These are phyloP conservation scores for Sebastolobus alascanus DNA, from an alignment of 2,797 vertebrate species.

Conservation along the genomic window DNA sequence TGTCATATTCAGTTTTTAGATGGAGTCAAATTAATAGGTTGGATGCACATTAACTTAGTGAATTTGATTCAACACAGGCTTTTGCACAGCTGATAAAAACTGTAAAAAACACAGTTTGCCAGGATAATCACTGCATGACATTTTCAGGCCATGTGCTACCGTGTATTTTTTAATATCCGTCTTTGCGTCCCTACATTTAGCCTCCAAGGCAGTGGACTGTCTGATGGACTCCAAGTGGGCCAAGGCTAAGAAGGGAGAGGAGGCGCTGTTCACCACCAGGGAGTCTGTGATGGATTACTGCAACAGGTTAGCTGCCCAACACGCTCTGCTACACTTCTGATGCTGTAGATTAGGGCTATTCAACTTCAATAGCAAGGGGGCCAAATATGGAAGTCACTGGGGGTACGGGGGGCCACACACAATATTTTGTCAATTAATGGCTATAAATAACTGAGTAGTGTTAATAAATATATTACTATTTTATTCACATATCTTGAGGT, in stretches of 20 bases:
- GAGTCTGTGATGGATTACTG: conserved; percentile 98
- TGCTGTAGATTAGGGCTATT: neutral
- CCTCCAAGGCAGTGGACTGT: conserved; percentile 98
- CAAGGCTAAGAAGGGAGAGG: conserved; percentile 96
- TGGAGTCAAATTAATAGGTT: too few relatives aligned
- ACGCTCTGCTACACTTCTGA: neutral
- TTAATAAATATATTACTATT: too few relatives aligned
- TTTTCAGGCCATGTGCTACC: neutral
- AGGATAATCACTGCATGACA: neutral
- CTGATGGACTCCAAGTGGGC: conserved; percentile 99
- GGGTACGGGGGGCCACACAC: too few relatives aligned
- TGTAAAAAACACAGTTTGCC: neutral
- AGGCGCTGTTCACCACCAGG: conserved; percentile 95
- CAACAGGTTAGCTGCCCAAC: conserved; percentile 88
- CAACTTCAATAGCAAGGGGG: too few relatives aligned
- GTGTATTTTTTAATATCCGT: neutral
- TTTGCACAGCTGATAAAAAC: neutral
- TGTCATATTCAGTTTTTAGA: too few relatives aligned
- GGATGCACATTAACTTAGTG: neutral
- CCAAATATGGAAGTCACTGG: too few relatives aligned
- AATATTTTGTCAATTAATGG: too few relatives aligned
- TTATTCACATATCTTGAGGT: too few relatives aligned
- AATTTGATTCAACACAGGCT: neutral
- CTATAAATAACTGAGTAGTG: too few relatives aligned
- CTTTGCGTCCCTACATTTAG: conserved; percentile 76